phyloP scores from a whole-genome alignment of 2,113 vertebrate genomes.

The Crotalus viridis region DNA sequence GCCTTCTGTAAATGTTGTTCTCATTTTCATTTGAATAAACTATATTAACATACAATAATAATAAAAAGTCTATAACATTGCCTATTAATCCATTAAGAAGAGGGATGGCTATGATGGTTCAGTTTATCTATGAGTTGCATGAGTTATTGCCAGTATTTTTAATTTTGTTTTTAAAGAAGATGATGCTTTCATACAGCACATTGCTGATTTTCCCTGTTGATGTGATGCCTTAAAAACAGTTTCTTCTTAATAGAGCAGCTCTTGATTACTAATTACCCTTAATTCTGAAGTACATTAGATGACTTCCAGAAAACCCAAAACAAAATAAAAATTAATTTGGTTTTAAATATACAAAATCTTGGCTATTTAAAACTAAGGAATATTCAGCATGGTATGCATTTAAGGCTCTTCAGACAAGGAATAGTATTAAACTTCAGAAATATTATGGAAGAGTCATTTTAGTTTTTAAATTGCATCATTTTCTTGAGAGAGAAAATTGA shows the following conservation, averaged over 20 bases:
- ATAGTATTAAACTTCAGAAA: background rate
- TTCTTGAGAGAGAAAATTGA: background rate
- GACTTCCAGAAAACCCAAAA: background rate
- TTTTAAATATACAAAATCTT: background rate
- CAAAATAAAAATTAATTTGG: background rate
- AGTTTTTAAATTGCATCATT: background rate
- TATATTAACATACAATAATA: slow-evolving; percentile 62
- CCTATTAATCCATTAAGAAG: slow-evolving; percentile 44
- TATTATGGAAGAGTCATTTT: background rate
- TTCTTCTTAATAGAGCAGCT: slow-evolving; percentile 42
- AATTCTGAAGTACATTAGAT: background rate
- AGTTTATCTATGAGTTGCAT: slow-evolving; percentile 43
- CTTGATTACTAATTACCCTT: slow-evolving; percentile 6
- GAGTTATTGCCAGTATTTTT: slow-evolving; percentile 47
- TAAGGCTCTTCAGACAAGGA: background rate
- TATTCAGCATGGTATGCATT: background rate
- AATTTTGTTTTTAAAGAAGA: slow-evolving; percentile 2
- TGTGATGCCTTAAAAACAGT: slow-evolving; percentile 30
- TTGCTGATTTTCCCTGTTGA: slow-evolving; percentile 24
- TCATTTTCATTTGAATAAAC: slow-evolving; percentile 50
- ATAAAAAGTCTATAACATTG: slow-evolving; percentile 60
- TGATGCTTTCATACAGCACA: slow-evolving; percentile 10
- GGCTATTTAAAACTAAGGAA: background rate
- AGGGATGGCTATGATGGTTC: slow-evolving; percentile 52
- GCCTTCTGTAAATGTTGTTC: slow-evolving; percentile 51